phyloP scores from a whole-genome alignment of 2,888 invertebrate genomes.

The Cephus nigrinus region DNA sequence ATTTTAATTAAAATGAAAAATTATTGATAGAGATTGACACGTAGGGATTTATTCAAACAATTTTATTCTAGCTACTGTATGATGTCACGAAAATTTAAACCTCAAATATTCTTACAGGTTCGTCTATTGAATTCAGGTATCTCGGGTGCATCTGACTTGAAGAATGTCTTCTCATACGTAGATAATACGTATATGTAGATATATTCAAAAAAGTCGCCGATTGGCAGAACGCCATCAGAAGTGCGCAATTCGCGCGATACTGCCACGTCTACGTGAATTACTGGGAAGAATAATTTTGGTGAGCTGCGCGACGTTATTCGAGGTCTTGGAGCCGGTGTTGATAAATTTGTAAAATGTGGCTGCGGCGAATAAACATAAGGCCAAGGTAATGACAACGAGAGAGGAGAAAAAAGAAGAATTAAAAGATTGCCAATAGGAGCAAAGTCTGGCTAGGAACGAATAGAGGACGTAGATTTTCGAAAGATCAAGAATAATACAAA shows the following conservation, averaged over 20 bases:
- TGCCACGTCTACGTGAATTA: slow-evolving; percentile 26
- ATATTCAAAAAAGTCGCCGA: slow-evolving; percentile 14
- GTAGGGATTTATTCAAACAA: too few species aligned
- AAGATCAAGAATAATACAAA: neutral
- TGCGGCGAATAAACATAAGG: too few species aligned
- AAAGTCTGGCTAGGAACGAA: neutral
- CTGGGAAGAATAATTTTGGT: slow-evolving; percentile 45
- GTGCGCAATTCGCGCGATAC: slow-evolving; percentile 37
- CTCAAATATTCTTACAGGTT: too few species aligned
- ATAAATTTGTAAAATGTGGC: neutral
- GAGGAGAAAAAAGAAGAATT: neutral
- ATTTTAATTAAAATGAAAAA: too few species aligned
- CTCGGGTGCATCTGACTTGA: too few species aligned
- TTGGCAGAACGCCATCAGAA: slow-evolving; percentile 36
- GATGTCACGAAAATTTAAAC: too few species aligned
- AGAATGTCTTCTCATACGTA: too few species aligned
- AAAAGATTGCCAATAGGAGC: neutral
- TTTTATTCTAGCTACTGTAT: too few species aligned
- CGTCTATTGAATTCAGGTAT: too few species aligned
- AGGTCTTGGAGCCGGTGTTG: neutral
- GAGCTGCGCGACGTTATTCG: slow-evolving; percentile 3
- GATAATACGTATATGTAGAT: neutral
- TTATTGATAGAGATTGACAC: too few species aligned
- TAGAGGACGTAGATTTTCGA: too few species aligned
- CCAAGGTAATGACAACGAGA: neutral